Base-by-base conservation (phyloP, 1,140 invertebrate species). In the Sipha flava region DNA sequence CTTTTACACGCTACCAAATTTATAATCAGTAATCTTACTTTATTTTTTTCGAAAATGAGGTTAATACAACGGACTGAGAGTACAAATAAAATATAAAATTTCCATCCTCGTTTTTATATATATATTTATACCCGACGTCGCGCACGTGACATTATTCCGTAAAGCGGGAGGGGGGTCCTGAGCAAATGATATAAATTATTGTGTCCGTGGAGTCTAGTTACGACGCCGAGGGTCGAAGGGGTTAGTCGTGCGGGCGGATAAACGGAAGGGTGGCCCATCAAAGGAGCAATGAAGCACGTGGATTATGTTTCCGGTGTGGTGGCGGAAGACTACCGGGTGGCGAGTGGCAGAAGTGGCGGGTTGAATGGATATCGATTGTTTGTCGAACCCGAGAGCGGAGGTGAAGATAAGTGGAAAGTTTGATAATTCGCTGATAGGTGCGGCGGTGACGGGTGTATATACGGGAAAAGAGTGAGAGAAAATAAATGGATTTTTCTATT, bases 381-480 rank as follows among this genome's bases (percentile, higher is more conserved):
- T 52, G 68, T 72, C 47, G 45, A 72, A 72, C 45, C 40, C 5
- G 12, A 1, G 10, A 21, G 21, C 9, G 49, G 70, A 4, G 12
- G 26, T 23, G 47, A 37, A 34, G 72, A 75, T 75, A 75, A 75
- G 72, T 75, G 72, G 72, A 75, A 75, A 75, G 72, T 75, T 75
- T 75, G 72, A 75, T 75, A 75, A 75, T 75, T 75, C 72, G n/a
- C 47, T 26, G 31, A 7, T 72, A 29, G 43, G 40, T 34, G 31
- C n/a, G 34, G 18, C 21, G 34, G 62, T 66, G 34, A 12, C 34
- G 62, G 62, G 62, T 12, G 43, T 45, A 45, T 9, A 45, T 9
- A 49, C 16, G 14, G 29, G 4, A 21, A 54, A 73, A 52, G 45
- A 31, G 68, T 5, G 26, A 31, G 29, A 54, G 18, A 72, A n/a